Evolutionary conservation across 2,888 invertebrate genomes (phyloP).

Genomic region (Hypolimnas misippus): DNA sequence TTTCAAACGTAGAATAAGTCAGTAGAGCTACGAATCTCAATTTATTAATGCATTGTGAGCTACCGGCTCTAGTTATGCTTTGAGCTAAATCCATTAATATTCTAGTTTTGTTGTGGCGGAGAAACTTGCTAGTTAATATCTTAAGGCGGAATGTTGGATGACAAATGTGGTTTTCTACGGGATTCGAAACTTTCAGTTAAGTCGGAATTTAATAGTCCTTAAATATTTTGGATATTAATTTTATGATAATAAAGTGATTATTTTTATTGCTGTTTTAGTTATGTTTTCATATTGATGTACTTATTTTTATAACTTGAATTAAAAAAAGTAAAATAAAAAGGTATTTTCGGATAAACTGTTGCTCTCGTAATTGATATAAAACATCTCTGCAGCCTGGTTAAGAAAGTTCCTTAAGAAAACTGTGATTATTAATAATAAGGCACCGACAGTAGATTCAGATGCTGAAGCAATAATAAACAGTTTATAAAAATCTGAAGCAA

Average conservation of each 20-base stretch:
- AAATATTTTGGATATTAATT: not conserved
- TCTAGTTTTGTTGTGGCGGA: slow-evolving; percentile 13
- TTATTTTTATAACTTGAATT: too few species aligned
- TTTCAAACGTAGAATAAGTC: not conserved
- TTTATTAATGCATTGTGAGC: slow-evolving; percentile 1
- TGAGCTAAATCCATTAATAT: slow-evolving; percentile 18
- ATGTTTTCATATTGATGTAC: too few species aligned
- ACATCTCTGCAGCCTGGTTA: too few species aligned
- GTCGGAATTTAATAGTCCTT: not conserved
- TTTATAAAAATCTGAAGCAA: too few species aligned
- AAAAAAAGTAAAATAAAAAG: too few species aligned
- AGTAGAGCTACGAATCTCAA: not conserved
- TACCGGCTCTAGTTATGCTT: slow-evolving; percentile 10
- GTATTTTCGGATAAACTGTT: too few species aligned
- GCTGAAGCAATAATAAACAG: too few species aligned
- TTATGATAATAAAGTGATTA: not conserved
- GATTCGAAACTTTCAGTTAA: not conserved
- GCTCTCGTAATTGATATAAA: too few species aligned
- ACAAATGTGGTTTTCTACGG: slow-evolving; percentile 1
- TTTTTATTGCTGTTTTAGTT: too few species aligned
- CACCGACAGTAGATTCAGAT: too few species aligned
- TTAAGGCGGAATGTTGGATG: not conserved
- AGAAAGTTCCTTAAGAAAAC: too few species aligned
- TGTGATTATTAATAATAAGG: too few species aligned
- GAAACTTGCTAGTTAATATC: slow-evolving; percentile 9